phyloP scores from a whole-genome alignment of 2,888 invertebrate genomes.

The Drosophila peninsularis region DNA sequence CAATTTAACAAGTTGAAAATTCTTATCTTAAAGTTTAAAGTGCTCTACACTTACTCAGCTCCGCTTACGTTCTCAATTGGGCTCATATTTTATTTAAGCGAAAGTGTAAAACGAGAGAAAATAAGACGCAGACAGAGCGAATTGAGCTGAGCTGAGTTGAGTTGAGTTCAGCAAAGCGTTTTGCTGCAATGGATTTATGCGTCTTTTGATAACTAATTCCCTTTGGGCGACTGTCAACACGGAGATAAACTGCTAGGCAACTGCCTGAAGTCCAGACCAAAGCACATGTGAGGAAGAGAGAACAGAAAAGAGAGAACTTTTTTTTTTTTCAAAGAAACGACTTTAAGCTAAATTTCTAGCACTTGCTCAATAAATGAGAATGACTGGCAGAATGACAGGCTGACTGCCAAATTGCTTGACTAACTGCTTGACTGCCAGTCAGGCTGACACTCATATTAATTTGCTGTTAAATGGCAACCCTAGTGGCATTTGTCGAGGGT shows the following conservation, averaged over 20 bases:
- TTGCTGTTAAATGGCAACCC: slow-evolving; percentile 59
- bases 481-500: slow-evolving; percentile 39
- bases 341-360: slow-evolving; percentile 29
- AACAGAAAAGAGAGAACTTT: not conserved
- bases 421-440: slow-evolving; percentile 21
- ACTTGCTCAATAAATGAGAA: slow-evolving; percentile 14
- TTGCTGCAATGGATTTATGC: slow-evolving; percentile 69
- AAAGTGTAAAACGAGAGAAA: slow-evolving; percentile 24
- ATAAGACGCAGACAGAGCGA: slow-evolving; percentile 12
- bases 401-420: slow-evolving; percentile 22
- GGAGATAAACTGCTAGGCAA: slow-evolving; percentile 72
- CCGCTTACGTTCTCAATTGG: slow-evolving; percentile 27
- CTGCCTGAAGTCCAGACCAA: slow-evolving; percentile 17
- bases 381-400: slow-evolving; percentile 44
- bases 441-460: slow-evolving; percentile 58
- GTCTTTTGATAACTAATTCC: slow-evolving; percentile 80
- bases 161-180: slow-evolving; percentile 26
- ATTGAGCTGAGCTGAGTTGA: slow-evolving; percentile 16
- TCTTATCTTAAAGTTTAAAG: slow-evolving; percentile 15
- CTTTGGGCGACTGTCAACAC: slow-evolving; percentile 82
- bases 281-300: slow-evolving; percentile 27
- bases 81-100: slow-evolving; percentile 66
- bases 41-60: slow-evolving; percentile 13
- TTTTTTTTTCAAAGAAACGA: not conserved
- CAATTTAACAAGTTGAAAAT: not conserved